Base-by-base conservation (phyloP, 2,113 vertebrate genomes). In the Puma concolor region DNA sequence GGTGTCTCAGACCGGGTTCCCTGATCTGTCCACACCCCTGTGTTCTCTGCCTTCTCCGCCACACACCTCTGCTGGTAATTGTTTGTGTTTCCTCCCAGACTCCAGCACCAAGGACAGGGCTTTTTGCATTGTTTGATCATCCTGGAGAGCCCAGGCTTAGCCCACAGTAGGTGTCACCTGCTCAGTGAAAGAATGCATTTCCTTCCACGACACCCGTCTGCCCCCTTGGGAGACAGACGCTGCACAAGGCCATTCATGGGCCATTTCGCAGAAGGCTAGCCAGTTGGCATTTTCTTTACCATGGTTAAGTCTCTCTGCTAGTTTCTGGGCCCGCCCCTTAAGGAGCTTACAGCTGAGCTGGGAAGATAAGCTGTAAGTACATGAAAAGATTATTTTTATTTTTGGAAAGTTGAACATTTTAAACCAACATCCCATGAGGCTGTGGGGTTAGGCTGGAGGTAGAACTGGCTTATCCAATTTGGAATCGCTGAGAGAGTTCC, bases 311-410 rank as follows among this genome's bases (percentile, higher is more conserved):
- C 67, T 84, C 91, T 38, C 79, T 2, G 67, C 31, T 44, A 0
- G 44, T 10, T 25, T 72, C 79, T 23, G 44, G 36, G 67, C 27
- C 21, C 0, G 10, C 74, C 77, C 63, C 16, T 7, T 50, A 48
- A 88, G 80, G 84, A 76, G 92, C 84, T 92, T 50, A 94, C 5
- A 69, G 79, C 87, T 33, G 83, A 92, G 87, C 83, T 0, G 2
- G 48, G 36, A 52, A 86, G 93, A 89, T 72, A 85, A 96, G 82
- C 79, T 14, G 1, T 9, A 36, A 95, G 79, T 14, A 13, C 48
- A 19, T 1, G 67, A 29, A 86, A 91, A 93, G 88, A 96, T 96
- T 92, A 82, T 86, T 95, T 95, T 93, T 91, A 92, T 94, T 97
- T 97, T 83, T 86, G 94, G 90, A 88, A 96, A 82, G 94, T 3